Conservation (phyloP, 2,797 vertebrate genomes). For the Enoplosus armatus region DNA sequence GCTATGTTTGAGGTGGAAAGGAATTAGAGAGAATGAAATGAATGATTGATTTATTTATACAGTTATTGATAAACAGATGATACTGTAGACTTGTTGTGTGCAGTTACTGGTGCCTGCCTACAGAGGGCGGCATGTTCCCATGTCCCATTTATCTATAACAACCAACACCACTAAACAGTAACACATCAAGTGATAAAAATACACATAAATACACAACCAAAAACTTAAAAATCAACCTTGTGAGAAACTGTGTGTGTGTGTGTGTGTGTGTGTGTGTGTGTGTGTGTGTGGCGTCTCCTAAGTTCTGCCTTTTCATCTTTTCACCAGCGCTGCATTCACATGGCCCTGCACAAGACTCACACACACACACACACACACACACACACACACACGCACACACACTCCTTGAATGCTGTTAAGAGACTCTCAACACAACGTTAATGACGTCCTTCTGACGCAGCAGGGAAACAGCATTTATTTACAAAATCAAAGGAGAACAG, state of each 20-base stretch:
- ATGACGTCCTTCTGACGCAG: not conserved
- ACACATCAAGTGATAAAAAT: too few species aligned
- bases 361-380: not conserved
- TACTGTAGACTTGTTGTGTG: not conserved
- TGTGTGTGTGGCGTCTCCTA: not conserved
- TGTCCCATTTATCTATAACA: not conserved
- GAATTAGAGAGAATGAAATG: not conserved
- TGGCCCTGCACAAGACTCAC: not conserved
- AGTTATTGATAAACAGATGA: not conserved
- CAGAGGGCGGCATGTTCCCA: constrained; percentile 18
- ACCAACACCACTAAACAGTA: too few species aligned
- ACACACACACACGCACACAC: not conserved
- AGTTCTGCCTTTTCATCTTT: constrained; percentile 34
- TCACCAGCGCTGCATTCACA: constrained; percentile 18
- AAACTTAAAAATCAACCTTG: too few species aligned
- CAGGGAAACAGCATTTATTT: not conserved
- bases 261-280: not conserved
- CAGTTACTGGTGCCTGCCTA: not conserved
- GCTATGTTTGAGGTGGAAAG: not conserved
- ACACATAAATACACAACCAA: too few species aligned
- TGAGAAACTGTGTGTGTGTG: too few species aligned
- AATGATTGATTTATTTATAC: not conserved
- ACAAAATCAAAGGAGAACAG: not conserved
- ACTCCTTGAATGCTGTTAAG: not conserved
- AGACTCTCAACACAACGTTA: not conserved